Conservation (phyloP, 2,888 invertebrate species). For the Calameuta pallipes region DNA sequence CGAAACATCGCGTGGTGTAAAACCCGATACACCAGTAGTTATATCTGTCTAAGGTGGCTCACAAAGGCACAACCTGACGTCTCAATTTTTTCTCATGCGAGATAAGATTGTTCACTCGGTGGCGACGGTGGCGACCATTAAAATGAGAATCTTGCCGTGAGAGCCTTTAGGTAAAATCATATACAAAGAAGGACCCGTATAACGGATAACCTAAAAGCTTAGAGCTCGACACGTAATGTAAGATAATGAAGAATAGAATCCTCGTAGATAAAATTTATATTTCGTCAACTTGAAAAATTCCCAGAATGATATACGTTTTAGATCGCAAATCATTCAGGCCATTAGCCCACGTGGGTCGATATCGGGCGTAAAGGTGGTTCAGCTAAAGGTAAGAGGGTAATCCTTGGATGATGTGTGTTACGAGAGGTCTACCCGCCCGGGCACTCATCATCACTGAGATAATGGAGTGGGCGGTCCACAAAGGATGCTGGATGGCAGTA, state of each 20-base stretch:
- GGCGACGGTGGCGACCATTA: conserved; percentile 16
- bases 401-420: conserved; percentile 56
- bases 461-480: conserved; percentile 64
- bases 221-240: no score
- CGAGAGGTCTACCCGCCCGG: conserved; percentile 59
- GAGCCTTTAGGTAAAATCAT: no score
- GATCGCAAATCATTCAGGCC: conserved; percentile 60
- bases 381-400: conserved; percentile 41
- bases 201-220: no score
- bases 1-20: conserved; percentile 49
- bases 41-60: conserved; percentile 48
- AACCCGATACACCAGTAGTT: conserved; percentile 56
- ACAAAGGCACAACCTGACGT: conserved; percentile 57
- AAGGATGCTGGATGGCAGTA: conserved; percentile 48
- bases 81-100: conserved; percentile 56
- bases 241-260: no score
- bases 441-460: conserved; percentile 65
- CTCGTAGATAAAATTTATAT: neutral
- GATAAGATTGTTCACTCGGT: conserved; percentile 54
- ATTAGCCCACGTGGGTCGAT: conserved; percentile 52
- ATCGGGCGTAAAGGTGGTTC: conserved; percentile 30
- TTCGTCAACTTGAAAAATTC: conserved; percentile 25
- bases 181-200: no score
- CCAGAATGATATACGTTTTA: conserved; percentile 43
- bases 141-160: no score